Percentiles rank a stretch among this genome's conserved stretches.
These are phyloP conservation scores for Simalia tracyae DNA, from an alignment of 2,797 vertebrate genomes.

Conservation along the genomic window DNA sequence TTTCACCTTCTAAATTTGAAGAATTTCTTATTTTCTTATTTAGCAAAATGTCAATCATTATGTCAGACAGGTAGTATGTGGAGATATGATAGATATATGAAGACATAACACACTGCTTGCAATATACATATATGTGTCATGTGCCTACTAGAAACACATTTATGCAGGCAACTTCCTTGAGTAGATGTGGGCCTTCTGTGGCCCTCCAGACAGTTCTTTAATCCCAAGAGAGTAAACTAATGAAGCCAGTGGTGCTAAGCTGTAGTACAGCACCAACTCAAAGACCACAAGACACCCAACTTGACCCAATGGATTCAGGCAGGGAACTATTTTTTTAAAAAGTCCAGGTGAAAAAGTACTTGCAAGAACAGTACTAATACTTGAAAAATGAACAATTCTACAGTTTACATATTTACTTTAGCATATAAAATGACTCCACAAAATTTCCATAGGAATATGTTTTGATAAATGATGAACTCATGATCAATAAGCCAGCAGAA, in stretches of 20 bases:
- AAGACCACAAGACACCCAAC: no score
- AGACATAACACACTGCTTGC: neutral
- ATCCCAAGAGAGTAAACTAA: no score
- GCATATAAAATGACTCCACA: neutral
- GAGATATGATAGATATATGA: neutral
- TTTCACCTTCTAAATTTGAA: neutral
- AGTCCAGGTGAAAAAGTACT: neutral
- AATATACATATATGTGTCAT: neutral
- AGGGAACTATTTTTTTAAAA: neutral
- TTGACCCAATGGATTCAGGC: no score
- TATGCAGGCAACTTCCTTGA: neutral
- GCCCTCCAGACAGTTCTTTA: no score
- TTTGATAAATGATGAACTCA: neutral
- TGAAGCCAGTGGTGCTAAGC: no score
- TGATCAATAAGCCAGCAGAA: neutral
- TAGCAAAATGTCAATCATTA: neutral
- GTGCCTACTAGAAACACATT: neutral
- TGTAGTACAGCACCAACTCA: no score
- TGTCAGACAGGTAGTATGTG: no score
- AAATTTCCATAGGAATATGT: neutral
- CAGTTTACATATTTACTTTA: no score
- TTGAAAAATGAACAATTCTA: neutral
- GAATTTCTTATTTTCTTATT: neutral
- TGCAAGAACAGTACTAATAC: neutral
- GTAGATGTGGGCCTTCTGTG: no score